A percentile compares a stretch with the other conserved stretches of the same genome.
These are phyloP conservation scores for Dolichoris vasculosae DNA, from an alignment of 1,140 invertebrate genomes.

Conservation along the genomic window DNA sequence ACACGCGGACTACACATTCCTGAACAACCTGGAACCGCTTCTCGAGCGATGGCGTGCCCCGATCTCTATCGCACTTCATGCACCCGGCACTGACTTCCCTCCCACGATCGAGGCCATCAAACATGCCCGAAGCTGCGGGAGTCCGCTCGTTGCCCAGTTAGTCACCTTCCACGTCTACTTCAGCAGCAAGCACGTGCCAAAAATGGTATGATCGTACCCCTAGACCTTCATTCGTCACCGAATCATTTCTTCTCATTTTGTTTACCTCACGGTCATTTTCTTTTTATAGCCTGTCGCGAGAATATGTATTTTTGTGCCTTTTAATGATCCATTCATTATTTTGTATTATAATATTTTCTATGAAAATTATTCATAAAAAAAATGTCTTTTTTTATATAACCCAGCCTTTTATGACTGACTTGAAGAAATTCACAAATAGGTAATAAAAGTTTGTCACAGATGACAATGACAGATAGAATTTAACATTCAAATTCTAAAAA, in stretches of 20 bases:
- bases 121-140: conserved; percentile 77
- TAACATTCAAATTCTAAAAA: no score
- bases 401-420: no score
- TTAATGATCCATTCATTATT: no score
- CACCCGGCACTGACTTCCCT: conserved; percentile 80
- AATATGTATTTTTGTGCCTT: no score
- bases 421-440: no score
- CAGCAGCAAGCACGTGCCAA: conserved; percentile 88
- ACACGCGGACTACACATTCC: conserved; percentile 92
- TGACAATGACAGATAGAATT: no score
- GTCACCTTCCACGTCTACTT: conserved; percentile 93
- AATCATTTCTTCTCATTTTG: not conserved
- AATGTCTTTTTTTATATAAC: no score
- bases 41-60: conserved; percentile 83
- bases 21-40: conserved; percentile 90
- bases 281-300: no score
- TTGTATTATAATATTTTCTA: no score
- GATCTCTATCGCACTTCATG: conserved; percentile 82
- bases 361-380: no score
- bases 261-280: no score
- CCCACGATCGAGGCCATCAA: conserved; percentile 77
- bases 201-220: conserved; percentile 72
- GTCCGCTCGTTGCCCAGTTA: conserved; percentile 80
- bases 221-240: not conserved
- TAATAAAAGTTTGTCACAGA: no score